phyloP scores from a whole-genome alignment of 2,113 vertebrate species.

The Bolborhynchus lineola region DNA sequence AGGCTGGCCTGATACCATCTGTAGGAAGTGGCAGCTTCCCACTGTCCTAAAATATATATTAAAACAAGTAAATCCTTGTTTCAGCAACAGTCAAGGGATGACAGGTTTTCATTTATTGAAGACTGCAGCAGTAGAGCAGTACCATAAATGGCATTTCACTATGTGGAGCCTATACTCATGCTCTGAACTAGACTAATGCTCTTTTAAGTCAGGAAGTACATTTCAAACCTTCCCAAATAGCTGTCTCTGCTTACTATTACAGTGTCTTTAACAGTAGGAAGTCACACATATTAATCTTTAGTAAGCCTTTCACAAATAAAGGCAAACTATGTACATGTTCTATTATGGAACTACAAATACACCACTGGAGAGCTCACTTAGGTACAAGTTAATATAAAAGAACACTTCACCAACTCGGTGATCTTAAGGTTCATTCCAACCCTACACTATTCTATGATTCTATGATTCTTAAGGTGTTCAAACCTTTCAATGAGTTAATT shows the following conservation, averaged over 20 bases:
- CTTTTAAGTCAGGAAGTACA: neutral
- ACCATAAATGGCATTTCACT: neutral
- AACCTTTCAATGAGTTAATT: neutral
- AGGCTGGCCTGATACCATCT: neutral
- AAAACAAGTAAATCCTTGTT: neutral
- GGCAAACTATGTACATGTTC: neutral
- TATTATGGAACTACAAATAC: rapidly evolving
- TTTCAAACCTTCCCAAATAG: neutral
- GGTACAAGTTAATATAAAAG: rapidly evolving
- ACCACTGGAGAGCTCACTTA: neutral
- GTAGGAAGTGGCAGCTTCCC: neutral
- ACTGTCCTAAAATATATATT: neutral
- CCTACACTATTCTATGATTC: neutral
- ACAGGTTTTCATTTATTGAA: neutral
- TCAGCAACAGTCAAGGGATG: neutral
- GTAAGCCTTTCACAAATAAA: neutral
- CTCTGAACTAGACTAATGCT: neutral
- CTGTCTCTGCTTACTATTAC: neutral
- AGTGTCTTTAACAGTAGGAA: neutral
- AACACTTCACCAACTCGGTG: neutral
- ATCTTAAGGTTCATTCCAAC: neutral
- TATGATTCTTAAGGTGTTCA: neutral
- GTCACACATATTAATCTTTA: neutral
- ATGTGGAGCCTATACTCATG: rapidly evolving
- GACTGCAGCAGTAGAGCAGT: neutral